Evolutionary conservation across 1,140 invertebrate genomes (phyloP), one percentile per base, ranked within the genome.

Genomic region (Triops cancriformis): DNA sequence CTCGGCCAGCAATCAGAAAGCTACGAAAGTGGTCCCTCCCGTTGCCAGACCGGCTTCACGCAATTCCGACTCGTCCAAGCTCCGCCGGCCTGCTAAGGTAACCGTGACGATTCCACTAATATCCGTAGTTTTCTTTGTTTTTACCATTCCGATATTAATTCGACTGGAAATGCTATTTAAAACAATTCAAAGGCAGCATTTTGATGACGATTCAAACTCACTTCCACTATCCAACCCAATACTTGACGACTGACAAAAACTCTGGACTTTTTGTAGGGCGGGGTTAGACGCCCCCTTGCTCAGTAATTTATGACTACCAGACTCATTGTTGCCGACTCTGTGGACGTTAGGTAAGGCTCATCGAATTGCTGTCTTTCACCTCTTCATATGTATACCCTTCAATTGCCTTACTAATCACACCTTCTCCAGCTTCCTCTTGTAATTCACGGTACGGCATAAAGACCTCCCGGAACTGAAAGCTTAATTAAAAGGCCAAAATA

Each of bases 41-140:
- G 41, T 9, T 1, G n/a, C 26, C 18, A 76, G 28, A 45, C 75
- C 42, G n/a, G 23, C 42, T 23, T n/a, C 6, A 11, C 51, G 51
- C 1, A n/a, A 64, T 14, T 23, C 75, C 37, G 75, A 51, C 10
- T 23, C 37, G 75, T 7, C 43, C 43, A 51, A 64, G 51, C 51
- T 23, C 75, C 75, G 75, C 11, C 41, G 23, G 9, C 28, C 12
- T 11, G 18, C 75, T 76, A 43, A 76, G 75, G 75, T 76, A 76
- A 76, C 1, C 27, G 28, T 12, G 23, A 42, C 31, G 31, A 37
- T 37, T 37, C n/a, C 28, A 75, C n/a, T 64, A 64, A 64, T 14
- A n/a, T 23, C 14, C 14, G 14, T 64, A 0, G 3, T 64, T 64
- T 1, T 45, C 11, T 45, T 18, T 64, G 23, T 18, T 64, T 14